These are phyloP conservation scores for Dione vanillae DNA, from an alignment of 2,888 invertebrate genomes.

Conservation along the genomic window DNA sequence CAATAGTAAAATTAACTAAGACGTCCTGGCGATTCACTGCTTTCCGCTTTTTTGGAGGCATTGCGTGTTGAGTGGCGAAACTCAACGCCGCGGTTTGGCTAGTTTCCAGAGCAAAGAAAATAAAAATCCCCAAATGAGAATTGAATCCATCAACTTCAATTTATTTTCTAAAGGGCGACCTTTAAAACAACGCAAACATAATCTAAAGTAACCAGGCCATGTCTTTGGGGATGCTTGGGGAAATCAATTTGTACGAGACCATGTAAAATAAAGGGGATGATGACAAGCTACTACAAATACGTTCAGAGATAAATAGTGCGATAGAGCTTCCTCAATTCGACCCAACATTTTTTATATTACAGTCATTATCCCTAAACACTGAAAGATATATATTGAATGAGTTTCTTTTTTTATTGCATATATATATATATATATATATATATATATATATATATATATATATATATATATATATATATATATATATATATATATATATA, in stretches of 20 bases:
- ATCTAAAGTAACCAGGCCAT: constrained; percentile 13
- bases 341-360: constrained; percentile 43
- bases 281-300: constrained; percentile 29
- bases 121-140: background rate
- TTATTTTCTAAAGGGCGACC: background rate
- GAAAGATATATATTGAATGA: constrained; percentile 19
- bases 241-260: constrained; percentile 39
- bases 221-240: constrained; percentile 25
- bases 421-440: no score
- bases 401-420: constrained; percentile 1
- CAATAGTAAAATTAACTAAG: no score
- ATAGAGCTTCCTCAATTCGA: constrained; percentile 34
- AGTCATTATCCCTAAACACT: constrained; percentile 25
- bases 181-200: constrained; percentile 8
- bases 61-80: no score
- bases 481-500: no score
- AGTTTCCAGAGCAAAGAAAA: no score
- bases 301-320: constrained; percentile 34
- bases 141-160: background rate
- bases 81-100: no score
- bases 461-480: no score
- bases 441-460: no score
- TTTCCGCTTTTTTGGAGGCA: no score
- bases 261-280: constrained; percentile 36
- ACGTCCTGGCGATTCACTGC: no score